Evolutionary conservation across 2,113 vertebrate species (phyloP), one percentile per base, ranked within the genome.

Genomic region (Pungitius pungitius): DNA sequence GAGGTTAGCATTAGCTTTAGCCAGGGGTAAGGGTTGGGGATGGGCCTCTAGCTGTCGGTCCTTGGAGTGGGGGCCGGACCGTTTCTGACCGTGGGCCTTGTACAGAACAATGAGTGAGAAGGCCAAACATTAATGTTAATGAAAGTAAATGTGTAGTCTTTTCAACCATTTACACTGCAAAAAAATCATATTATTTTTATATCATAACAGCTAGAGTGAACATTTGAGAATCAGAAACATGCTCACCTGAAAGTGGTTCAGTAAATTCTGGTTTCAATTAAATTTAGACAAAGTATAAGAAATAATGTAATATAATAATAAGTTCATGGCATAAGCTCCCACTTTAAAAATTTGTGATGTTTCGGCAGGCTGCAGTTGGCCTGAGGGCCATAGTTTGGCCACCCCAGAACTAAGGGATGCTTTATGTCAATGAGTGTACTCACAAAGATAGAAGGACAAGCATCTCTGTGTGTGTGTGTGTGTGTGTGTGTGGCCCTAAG

Each of bases 381-480:
- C n/a, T 7, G 17, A 51, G n/a, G 47, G 47, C 47, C 47, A 15
- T 15, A 45, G 43, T 45, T 18, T 45, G 43, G 17, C 43, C 43
- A 45, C 43, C 43, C 6, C 43, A 20, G 43, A 17, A 45, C 43
- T 2, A 18, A 6, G 17, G 6, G 18, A 45, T 45, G 43, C 43
- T 18, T 45, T 18, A 8, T 45, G 17, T 45, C 17, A 45, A 45
- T 45, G 17, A 45, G 6, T 18, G 43, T 45, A 18, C 43, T 45
- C 43, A 18, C 43, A 45, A 45, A 45, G 43, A 45, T 45, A 45
- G 43, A 45, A 20, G 43, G 17, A 45, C 43, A 45, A 7, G 43
- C 15, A 45, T 45, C 6, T 52, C 35, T 69, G 40, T 77, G 42
- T 59, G 14, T 4, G 20, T 58, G 60, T 76, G 51, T 54, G 43